Evolutionary conservation across 1,140 invertebrate genomes (phyloP).

Genomic region (Pseudoatta argentina): DNA sequence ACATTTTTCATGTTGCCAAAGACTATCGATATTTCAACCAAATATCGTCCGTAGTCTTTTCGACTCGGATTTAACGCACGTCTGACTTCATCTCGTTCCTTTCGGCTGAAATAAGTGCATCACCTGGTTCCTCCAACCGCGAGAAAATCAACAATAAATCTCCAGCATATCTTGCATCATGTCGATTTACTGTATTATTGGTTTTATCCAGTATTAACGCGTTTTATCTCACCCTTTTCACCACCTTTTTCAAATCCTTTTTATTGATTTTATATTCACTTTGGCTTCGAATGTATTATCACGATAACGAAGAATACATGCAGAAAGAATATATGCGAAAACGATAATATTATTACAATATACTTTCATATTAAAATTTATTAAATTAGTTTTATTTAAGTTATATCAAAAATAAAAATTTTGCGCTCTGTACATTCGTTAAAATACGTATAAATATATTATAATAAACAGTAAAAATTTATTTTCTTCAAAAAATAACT

Average conservation of each 20-base stretch:
- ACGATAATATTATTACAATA: neutral
- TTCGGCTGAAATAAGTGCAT: constrained; percentile 37
- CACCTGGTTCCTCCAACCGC: constrained; percentile 6
- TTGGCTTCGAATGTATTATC: neutral
- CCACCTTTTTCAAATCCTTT: neutral
- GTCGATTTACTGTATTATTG: constrained; percentile 3
- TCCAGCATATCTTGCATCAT: neutral
- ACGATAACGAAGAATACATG: neutral
- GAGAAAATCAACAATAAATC: constrained; percentile 36
- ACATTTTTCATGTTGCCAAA: constrained; percentile 16
- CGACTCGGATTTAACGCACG: constrained; percentile 50
- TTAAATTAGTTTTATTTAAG: neutral
- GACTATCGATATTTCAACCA: constrained; percentile 35
- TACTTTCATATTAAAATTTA: neutral
- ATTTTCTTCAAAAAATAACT: neutral
- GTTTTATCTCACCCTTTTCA: neutral
- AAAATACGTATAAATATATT: neutral
- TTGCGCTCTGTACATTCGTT: neutral
- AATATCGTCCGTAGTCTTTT: neutral
- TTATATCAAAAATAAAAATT: neutral
- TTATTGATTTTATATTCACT: constrained; percentile 28
- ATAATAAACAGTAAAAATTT: too few species aligned
- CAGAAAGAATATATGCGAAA: neutral
- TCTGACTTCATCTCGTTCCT: constrained; percentile 39
- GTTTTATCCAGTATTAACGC: constrained; percentile 28